Evolutionary conservation across 2,888 invertebrate genomes (phyloP), one percentile per base, ranked within the genome.

Genomic region (Dasysyrphus albostriatus): DNA sequence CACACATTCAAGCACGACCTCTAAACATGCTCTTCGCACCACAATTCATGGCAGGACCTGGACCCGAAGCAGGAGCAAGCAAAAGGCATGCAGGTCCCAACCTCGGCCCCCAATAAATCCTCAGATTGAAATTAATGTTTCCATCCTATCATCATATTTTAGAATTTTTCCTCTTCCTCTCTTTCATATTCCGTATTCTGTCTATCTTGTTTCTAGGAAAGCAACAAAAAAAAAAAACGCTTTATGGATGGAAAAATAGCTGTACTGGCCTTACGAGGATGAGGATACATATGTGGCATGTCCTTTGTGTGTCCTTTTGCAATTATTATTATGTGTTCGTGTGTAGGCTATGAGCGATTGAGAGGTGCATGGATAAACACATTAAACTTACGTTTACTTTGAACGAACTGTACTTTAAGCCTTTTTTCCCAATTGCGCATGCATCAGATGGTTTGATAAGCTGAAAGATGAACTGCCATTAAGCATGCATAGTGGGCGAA

Each of bases 71-170:
- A 47, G 63, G 37, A 39, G 49, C 65, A 39, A 42, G 44, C 42
- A 56, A 58, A 39, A 67, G 65, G 78, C 74, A 70, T 77, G 77
- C 65, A 78, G 69, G 82, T 82, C 77, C 67, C 87, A 78, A 82
- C 82, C 73, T 78, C 70, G 78, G 82, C 74, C 82, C 75, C 83
- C 77, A 87, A 87, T 87, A 87, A 87, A 87, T 87, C 74, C 78
- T 87, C 82, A 83, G 87, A 87, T 87, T 87, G 87, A 87, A 87
- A 87, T 87, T 87, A 87, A 87, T 87, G 87, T 74, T 87, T 87
- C 82, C 87, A 83, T 79, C 87, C 78, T 78, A 87, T 87, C 87
- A 87, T 83, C 87, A 87, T 87, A 87, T 87, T 87, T 87, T 87
- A 87, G 87, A 87, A 83, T 70, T 85, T 81, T 77, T 78, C 58